Conservation (phyloP, 1,140 invertebrate species). For the Capitella teleta region DNA sequence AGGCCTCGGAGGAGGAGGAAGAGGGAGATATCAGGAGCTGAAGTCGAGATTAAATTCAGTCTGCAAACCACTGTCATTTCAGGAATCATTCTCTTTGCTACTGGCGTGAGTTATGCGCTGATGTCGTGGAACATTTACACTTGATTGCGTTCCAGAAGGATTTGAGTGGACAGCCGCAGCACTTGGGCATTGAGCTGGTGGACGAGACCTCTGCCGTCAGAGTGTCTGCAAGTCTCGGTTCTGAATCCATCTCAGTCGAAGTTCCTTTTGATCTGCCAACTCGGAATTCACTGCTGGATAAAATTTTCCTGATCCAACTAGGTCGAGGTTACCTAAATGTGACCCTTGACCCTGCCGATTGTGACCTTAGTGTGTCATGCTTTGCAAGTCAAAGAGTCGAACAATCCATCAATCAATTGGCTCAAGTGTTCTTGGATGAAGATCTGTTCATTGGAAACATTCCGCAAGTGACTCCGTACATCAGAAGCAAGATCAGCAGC, state of each 20-base stretch:
- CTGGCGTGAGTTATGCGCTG: neutral
- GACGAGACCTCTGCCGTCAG: neutral
- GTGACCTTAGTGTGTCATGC: too few relatives aligned
- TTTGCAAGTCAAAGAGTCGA: neutral
- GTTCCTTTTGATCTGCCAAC: too few relatives aligned
- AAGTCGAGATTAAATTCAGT: neutral
- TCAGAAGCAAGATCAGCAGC: constrained; percentile 14
- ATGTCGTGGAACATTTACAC: neutral
- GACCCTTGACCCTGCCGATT: too few relatives aligned
- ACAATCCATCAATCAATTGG: neutral
- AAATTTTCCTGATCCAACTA: too few relatives aligned
- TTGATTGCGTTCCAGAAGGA: neutral
- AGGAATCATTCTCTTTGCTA: constrained; percentile 10
- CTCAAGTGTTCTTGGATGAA: constrained; percentile 6
- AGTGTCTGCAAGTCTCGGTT: neutral
- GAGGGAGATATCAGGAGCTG: too few relatives aligned
- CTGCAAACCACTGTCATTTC: neutral
- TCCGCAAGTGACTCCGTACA: constrained; percentile 16
- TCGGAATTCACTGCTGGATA: too few relatives aligned
- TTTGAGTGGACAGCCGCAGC: neutral
- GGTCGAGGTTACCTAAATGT: neutral
- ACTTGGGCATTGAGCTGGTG: constrained; percentile 3
- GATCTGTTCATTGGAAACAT: constrained; percentile 17
- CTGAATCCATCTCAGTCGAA: too few relatives aligned
- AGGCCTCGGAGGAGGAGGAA: too few relatives aligned